phyloP scores from a whole-genome alignment of 1,140 invertebrate species.

The Cotesia vestalis region DNA sequence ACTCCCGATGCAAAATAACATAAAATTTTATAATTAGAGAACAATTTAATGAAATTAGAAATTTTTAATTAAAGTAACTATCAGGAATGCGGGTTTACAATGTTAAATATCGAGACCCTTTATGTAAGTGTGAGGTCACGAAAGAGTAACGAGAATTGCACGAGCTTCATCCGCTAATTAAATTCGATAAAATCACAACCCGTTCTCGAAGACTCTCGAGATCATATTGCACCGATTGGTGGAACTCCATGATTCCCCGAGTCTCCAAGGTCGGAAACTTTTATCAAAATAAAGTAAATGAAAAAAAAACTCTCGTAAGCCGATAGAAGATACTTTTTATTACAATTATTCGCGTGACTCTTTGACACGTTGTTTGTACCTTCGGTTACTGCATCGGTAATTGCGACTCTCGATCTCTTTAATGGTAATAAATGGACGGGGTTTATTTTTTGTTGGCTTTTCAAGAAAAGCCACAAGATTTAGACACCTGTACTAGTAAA shows the following conservation, averaged over 20 bases:
- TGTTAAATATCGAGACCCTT: neutral
- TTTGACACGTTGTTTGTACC: conserved; percentile 10
- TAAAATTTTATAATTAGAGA: too few relatives aligned
- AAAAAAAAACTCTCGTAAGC: too few relatives aligned
- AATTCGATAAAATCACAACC: conserved; percentile 48
- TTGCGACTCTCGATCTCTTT: conserved; percentile 32
- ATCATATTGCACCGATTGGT: conserved; percentile 38
- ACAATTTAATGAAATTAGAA: too few relatives aligned
- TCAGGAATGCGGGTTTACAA: neutral
- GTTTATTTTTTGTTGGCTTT: too few relatives aligned
- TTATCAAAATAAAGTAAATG: too few relatives aligned
- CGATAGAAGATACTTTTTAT: conserved; percentile 16
- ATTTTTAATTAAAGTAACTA: too few relatives aligned
- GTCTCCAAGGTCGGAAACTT: conserved; percentile 8
- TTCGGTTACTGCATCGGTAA: conserved; percentile 23
- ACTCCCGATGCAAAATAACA: too few relatives aligned
- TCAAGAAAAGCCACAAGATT: conserved; percentile 4
- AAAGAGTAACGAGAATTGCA: conserved; percentile 27
- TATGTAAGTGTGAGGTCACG: conserved; percentile 15
- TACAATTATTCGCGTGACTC: conserved; percentile 35
- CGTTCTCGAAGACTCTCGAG: conserved; percentile 20
- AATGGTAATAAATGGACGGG: too few relatives aligned
- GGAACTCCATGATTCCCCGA: conserved; percentile 14
- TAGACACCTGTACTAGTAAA: neutral
- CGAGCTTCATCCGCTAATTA: conserved; percentile 47